These are phyloP conservation scores for Tridacna gigas DNA, from an alignment of 2,888 invertebrate species.

Conservation along the genomic window DNA sequence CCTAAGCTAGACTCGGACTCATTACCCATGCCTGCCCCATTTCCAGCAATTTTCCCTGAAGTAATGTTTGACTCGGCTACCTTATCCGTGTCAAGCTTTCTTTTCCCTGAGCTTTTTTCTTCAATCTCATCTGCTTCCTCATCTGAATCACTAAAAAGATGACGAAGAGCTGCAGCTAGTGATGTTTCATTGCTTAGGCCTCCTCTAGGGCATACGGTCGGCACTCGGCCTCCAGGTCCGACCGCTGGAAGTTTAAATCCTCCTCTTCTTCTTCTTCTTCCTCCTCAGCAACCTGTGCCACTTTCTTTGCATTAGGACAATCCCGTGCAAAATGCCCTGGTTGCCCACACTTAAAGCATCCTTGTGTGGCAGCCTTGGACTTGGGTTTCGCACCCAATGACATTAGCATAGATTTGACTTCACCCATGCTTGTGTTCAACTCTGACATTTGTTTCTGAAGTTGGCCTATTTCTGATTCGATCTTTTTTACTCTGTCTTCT, in stretches of 20 bases:
- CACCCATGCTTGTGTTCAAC: no score
- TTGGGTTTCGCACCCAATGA: not conserved
- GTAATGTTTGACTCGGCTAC: not conserved
- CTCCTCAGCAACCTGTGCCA: not conserved
- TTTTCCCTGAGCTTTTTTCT: no score
- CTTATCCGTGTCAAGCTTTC: not conserved
- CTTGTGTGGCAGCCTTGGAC: not conserved
- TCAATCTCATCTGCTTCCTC: not conserved
- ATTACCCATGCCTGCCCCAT: not conserved
- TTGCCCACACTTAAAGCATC: not conserved
- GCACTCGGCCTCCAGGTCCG: constrained; percentile 13
- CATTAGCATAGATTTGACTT: no score
- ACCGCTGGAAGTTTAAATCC: constrained; percentile 6
- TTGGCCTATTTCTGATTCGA: not conserved
- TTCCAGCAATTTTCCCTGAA: not conserved
- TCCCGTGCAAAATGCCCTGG: constrained; percentile 3
- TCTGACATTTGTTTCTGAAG: no score
- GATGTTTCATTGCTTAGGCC: not conserved
- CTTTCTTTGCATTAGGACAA: not conserved
- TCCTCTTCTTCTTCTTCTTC: not conserved
- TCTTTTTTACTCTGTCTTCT: not conserved
- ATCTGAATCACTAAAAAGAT: not conserved
- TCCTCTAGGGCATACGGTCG: not conserved
- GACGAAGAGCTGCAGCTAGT: not conserved
- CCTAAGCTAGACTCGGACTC: not conserved